Evolutionary conservation across 2,888 invertebrate genomes (phyloP), one percentile per base, ranked within the genome.

Genomic region (Scaptomyza cyrtandrae): DNA sequence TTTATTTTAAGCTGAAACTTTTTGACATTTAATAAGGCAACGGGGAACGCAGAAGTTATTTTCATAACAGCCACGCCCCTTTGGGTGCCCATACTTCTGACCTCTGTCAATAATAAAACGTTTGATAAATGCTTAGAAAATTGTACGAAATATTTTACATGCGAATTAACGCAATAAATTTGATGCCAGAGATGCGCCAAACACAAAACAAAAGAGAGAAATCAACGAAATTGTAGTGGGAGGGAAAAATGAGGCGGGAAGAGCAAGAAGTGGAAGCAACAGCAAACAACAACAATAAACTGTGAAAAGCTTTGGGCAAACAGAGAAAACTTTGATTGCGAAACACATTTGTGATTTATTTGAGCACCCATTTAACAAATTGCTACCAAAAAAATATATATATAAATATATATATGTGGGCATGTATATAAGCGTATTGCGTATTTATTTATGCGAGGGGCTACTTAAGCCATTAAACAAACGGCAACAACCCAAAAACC

Each of bases 121-220:
- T 62, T 85, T 87, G 89, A 85, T 85, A 85, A 85, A 85, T 89
- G 83, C 78, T 87, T 82, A 64, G 86, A 75, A 65, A 82, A 79
- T 88, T 83, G 58, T 71, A 69, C 58, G 62, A 66, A 78, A 87
- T 81, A 82, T 82, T 85, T 85, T 85, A 88, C 82, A 89, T 85
- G 88, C 80, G 85, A 89, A 87, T 85, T 85, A 85, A 87, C 70
- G 85, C 86, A 85, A 85, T 85, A 85, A 85, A 85, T 85, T 88
- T 71, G 86, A 80, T 75, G 67, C 60, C 59, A 64, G 53, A 59
- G 75, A 68, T 54, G 57, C 27, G 55, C 24, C 48, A 49, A 76
- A 62, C 9, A 52, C 11, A 14, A 52, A 49, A 14, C 68, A 67
- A 56, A 65, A 53, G 37, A 33, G 37, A 29, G 41, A 57, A 77